Conservation (phyloP, 2,113 vertebrate species). For the Sturnus vulgaris region DNA sequence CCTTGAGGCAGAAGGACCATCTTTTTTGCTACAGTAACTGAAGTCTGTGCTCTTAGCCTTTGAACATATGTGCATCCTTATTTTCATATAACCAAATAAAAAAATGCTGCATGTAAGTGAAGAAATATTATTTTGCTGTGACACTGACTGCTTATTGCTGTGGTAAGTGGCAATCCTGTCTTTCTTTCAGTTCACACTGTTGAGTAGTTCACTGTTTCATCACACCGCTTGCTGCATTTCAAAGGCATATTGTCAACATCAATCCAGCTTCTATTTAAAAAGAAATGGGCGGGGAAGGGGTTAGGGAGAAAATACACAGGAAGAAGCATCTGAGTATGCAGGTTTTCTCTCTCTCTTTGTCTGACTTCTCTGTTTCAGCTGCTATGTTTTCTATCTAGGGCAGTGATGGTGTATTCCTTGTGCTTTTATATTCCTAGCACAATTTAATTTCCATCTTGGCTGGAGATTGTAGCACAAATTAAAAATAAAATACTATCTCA, state of each 20-base stretch:
- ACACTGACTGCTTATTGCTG: background rate
- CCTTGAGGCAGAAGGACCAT: background rate
- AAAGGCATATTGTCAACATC: slow-evolving; percentile 20
- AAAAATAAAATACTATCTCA: slow-evolving; percentile 6
- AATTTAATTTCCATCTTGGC: background rate
- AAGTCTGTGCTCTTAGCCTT: background rate
- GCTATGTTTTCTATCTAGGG: background rate
- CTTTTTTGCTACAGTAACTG: background rate
- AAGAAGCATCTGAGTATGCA: background rate
- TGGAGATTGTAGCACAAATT: background rate
- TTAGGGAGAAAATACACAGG: background rate
- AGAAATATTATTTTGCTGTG: slow-evolving; percentile 4
- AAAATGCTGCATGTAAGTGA: background rate
- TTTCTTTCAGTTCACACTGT: background rate
- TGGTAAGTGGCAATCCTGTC: background rate
- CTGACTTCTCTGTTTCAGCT: background rate
- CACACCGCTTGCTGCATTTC: background rate
- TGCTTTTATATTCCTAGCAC: background rate
- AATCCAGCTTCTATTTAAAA: background rate
- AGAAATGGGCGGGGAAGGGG: background rate
- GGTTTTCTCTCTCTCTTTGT: background rate
- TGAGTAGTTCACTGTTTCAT: background rate
- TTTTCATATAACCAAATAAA: slow-evolving; percentile 12
- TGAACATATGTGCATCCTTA: background rate
- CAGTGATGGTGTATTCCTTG: background rate